These are phyloP conservation scores for Amorpha juglandis DNA, from an alignment of 2,888 invertebrate species.

Conservation along the genomic window DNA sequence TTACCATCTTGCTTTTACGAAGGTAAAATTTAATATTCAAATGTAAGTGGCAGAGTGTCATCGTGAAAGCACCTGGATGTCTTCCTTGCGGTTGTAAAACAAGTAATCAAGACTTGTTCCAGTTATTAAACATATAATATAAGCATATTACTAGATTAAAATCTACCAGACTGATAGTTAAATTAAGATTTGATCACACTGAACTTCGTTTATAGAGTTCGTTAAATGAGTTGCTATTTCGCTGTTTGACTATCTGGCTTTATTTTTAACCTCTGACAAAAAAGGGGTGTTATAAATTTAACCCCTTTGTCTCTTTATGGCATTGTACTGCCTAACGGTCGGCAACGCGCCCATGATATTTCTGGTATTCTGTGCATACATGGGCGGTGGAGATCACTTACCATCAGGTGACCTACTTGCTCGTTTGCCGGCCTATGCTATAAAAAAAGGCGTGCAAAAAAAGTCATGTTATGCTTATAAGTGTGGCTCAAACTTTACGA, in stretches of 20 bases:
- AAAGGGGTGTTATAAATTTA: no score
- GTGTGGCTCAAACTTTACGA: conserved; percentile 20
- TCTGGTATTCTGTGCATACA: no score
- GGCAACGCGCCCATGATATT: no score
- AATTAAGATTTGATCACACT: conserved; percentile 24
- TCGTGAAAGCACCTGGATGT: conserved; percentile 19
- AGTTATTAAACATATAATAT: conserved; percentile 28
- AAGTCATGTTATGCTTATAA: not conserved
- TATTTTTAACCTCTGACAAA: no score
- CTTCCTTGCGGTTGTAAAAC: conserved; percentile 28
- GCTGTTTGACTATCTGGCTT: no score
- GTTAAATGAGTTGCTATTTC: no score
- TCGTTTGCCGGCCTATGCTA: no score
- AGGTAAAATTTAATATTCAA: conserved; percentile 17
- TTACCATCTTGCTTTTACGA: not conserved
- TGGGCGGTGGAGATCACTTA: no score
- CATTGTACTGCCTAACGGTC: no score
- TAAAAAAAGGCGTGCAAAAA: no score
- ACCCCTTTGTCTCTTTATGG: no score
- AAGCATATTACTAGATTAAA: conserved; percentile 30
- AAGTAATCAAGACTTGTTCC: conserved; percentile 29
- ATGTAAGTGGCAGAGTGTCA: conserved; percentile 3
- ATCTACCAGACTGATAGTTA: conserved; percentile 26
- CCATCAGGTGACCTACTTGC: no score
- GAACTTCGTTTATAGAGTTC: not conserved